Evolutionary conservation across 2,888 invertebrate species (phyloP).

Genomic region (Hartigia nigra): DNA sequence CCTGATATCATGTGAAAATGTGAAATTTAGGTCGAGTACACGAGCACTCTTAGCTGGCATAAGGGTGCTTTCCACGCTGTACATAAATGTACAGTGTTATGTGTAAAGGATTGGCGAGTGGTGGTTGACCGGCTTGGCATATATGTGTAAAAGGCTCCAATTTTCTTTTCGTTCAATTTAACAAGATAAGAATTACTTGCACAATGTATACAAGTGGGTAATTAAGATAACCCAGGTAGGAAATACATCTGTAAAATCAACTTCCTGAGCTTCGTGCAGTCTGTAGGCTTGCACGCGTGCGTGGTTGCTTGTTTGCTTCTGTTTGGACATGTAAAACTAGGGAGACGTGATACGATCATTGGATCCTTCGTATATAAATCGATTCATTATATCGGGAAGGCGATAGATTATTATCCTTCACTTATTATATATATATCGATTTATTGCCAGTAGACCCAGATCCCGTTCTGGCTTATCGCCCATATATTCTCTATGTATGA

Average conservation of each 20-base stretch:
- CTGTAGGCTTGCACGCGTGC: constrained; percentile 14
- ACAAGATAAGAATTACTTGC: not conserved
- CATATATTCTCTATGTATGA: not conserved
- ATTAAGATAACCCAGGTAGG: constrained; percentile 41
- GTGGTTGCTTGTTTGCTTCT: constrained; percentile 15
- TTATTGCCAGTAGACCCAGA: constrained; percentile 28
- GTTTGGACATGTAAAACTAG: constrained; percentile 18
- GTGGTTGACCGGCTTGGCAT: no score
- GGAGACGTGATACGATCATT: constrained; percentile 28
- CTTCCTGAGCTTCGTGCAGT: not conserved
- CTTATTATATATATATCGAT: constrained; percentile 35
- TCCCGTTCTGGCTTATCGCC: not conserved
- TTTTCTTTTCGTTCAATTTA: no score
- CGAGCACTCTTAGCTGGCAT: not conserved
- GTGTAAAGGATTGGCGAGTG: not conserved
- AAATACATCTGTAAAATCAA: constrained; percentile 13
- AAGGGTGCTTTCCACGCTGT: not conserved
- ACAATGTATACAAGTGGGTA: constrained; percentile 13
- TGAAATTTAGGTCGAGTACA: not conserved
- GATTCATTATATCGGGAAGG: constrained; percentile 45
- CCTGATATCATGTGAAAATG: not conserved
- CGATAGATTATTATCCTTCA: constrained; percentile 50
- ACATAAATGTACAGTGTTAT: not conserved
- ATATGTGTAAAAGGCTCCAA: no score
- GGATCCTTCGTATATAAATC: constrained; percentile 41